phyloP scores from a whole-genome alignment of 2,888 invertebrate species.

The Aporophyla lueneburgensis region DNA sequence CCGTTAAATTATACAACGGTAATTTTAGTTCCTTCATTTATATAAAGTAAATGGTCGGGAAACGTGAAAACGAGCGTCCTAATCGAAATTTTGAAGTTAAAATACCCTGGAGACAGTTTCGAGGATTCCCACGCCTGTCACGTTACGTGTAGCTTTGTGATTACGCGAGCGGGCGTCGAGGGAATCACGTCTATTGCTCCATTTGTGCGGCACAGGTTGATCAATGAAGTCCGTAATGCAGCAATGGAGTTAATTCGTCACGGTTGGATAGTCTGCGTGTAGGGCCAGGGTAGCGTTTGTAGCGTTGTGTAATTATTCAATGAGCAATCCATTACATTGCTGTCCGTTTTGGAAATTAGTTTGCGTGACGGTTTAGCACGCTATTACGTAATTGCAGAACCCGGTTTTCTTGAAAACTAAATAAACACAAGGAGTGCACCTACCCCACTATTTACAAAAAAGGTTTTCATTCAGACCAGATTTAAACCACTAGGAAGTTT shows the following conservation, averaged over 20 bases:
- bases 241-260: conserved; percentile 29
- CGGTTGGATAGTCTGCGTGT: conserved; percentile 1
- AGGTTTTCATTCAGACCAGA: too few relatives aligned
- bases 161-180: conserved; percentile 12
- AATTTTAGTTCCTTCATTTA: conserved; percentile 54
- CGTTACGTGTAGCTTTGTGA: conserved; percentile 11
- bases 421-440: background rate
- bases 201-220: conserved; percentile 19
- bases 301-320: conserved; percentile 47
- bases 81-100: conserved; percentile 62
- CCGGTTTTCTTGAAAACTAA: background rate
- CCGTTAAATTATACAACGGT: conserved; percentile 27
- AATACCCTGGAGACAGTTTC: conserved; percentile 53
- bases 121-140: conserved; percentile 47
- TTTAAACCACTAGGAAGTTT: too few relatives aligned
- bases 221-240: conserved; percentile 14
- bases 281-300: conserved; percentile 6
- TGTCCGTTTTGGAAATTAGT: conserved; percentile 34
- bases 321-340: conserved; percentile 45
- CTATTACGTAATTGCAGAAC: conserved; percentile 1
- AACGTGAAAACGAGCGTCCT: conserved; percentile 49
- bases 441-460: background rate
- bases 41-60: conserved; percentile 48
- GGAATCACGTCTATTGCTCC: conserved; percentile 18
- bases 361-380: conserved; percentile 9